These are phyloP conservation scores for Machaerirhynchus nigripectus DNA, from an alignment of 2,113 vertebrate genomes.

Conservation along the genomic window DNA sequence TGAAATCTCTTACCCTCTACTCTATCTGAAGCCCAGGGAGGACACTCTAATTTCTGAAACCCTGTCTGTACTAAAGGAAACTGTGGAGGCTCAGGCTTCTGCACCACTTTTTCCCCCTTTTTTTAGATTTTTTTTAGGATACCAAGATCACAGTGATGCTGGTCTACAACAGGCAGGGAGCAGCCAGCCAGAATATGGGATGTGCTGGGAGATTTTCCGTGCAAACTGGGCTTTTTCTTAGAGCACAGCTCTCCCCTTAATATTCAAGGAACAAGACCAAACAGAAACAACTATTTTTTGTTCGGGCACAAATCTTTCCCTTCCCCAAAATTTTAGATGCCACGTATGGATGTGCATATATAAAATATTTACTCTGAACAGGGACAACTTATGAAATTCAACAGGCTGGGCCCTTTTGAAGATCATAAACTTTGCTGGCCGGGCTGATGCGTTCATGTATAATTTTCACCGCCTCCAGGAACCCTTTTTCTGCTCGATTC, in stretches of 20 bases:
- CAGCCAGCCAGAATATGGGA: not conserved
- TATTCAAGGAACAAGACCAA: not conserved
- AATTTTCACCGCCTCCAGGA: not conserved
- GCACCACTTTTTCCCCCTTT: accelerated
- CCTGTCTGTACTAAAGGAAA: slow-evolving; percentile 42
- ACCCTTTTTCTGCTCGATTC: not conserved
- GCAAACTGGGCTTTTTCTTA: not conserved
- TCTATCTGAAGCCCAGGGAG: slow-evolving; percentile 56
- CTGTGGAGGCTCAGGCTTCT: not conserved
- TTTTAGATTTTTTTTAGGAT: not conserved
- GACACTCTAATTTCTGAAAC: slow-evolving; percentile 61
- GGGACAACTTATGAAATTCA: not conserved
- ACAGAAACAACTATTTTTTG: not conserved
- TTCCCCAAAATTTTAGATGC: not conserved
- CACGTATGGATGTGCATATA: not conserved
- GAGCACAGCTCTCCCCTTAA: not conserved
- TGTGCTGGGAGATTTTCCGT: not conserved
- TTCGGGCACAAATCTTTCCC: not conserved
- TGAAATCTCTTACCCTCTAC: slow-evolving; percentile 69
- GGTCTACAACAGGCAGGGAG: not conserved
- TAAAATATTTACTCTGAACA: slow-evolving; percentile 9
- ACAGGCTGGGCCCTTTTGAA: slow-evolving; percentile 1
- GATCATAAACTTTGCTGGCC: not conserved
- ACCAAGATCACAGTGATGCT: not conserved
- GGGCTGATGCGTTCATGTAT: not conserved